Evolutionary conservation across 2,888 invertebrate species (phyloP), one percentile per base, ranked within the genome.

Genomic region (Athalia rosae): DNA sequence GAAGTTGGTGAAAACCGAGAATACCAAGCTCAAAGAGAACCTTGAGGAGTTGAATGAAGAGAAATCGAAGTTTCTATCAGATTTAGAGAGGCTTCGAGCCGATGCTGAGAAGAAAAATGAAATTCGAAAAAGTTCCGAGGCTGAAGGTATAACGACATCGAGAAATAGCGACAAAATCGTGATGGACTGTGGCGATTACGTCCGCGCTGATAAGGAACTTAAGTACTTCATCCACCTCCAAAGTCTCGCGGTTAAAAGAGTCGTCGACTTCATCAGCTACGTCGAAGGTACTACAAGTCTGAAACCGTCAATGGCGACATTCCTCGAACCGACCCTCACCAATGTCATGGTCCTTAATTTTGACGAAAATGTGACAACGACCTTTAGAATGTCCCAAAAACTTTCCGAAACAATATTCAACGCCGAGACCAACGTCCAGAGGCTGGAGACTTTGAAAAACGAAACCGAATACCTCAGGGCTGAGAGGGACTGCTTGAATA

Each of bases 241-340:
- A 61, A 74, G 48, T 74, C 48, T 62, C 28, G 74, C 74, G 9
- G 61, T 74, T 28, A 74, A 62, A 62, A 45, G 74, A 11, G 62
- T 74, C 61, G 48, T 47, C 15, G 62, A 74, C 48, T 74, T 74
- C 62, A 74, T 74, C 74, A 62, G 74, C 45, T 74, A 74, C 53
- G 4, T 74, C 9, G 50, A 62, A 0, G 74, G 61, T n/a, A 43
- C n/a, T 13, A 58, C 71, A 8, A 71, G 48, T 9, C 9, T 41
- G 0, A 74, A 11, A 28, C 74, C 74, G 7, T 47, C 50, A 0
- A 74, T 74, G 74, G 47, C 74, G 6, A 62, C 28, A 28, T 61
- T 74, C 50, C 28, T 62, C 4, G 74, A 59, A 15, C 74, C 62
- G 48, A 61, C 53, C 41, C 5, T 43, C 11, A 53, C 13, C 15